Percentiles rank a stretch among this genome's conserved stretches.
These are phyloP conservation scores for Timandra comae DNA, from an alignment of 2,888 invertebrate genomes.

Conservation along the genomic window DNA sequence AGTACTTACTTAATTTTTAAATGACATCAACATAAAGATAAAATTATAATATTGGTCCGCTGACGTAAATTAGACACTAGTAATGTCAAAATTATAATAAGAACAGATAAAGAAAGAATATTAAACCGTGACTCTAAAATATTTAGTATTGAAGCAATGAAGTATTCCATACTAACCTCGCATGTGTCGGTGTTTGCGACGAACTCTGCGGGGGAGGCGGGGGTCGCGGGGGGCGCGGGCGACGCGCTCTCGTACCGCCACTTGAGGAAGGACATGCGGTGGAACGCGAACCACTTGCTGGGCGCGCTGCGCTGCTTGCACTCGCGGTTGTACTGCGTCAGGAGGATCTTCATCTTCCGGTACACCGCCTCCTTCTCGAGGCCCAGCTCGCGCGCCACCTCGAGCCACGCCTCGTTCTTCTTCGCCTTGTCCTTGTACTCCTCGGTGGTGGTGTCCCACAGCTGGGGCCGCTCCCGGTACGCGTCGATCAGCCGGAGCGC, in stretches of 20 bases:
- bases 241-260: not conserved
- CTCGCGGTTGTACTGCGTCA: constrained; percentile 9
- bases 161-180: no score
- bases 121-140: no score
- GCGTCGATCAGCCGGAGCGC: constrained; percentile 4
- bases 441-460: constrained; percentile 5
- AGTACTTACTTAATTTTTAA: no score
- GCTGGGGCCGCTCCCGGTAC: constrained; percentile 2
- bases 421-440: constrained; percentile 1
- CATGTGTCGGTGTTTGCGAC: no score
- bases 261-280: constrained; percentile 1
- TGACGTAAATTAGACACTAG: no score
- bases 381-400: not conserved
- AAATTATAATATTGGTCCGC: no score
- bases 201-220: no score
- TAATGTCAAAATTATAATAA: no score
- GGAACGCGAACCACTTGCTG: constrained; percentile 11
- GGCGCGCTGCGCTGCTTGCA: not conserved
- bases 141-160: no score
- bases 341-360: constrained; percentile 7
- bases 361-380: not conserved
- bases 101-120: no score
- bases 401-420: not conserved
- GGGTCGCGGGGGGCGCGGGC: not conserved
- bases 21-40: no score